A percentile compares a stretch with the other conserved stretches of the same genome.
Conservation (phyloP, 2,113 vertebrate species). For the Psophia crepitans region DNA sequence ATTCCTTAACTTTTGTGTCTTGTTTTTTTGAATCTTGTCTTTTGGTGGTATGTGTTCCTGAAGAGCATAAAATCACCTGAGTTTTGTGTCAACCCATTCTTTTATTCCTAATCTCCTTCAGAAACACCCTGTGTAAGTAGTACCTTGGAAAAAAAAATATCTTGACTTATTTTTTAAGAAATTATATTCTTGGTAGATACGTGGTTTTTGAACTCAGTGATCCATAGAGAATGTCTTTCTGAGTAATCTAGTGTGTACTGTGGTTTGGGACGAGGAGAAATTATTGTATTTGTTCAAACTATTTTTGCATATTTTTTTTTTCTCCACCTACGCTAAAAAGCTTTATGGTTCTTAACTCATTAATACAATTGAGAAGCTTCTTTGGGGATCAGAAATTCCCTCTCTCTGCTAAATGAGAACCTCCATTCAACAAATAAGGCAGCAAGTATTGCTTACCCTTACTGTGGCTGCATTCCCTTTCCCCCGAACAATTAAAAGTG, state of each 20-base stretch:
- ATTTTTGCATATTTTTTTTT: not conserved
- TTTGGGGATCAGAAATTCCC: not conserved
- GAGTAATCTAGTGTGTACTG: not conserved
- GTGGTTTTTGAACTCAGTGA: not conserved
- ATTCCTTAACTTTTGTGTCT: not conserved
- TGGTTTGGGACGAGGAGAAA: not conserved
- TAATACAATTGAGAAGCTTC: not conserved
- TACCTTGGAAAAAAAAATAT: not conserved
- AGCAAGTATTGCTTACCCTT: not conserved
- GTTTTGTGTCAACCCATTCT: not conserved
- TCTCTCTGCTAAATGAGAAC: not conserved
- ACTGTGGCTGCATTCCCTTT: slow-evolving; percentile 3
- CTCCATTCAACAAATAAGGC: not conserved
- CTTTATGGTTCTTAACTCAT: not conserved
- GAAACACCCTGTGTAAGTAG: not conserved
- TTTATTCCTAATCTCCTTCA: not conserved
- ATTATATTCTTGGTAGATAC: not conserved
- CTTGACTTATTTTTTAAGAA: not conserved
- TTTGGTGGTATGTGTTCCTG: not conserved
- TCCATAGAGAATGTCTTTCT: not conserved
- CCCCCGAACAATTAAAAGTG: slow-evolving; percentile 8
- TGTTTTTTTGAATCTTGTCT: not conserved
- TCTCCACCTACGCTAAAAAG: not conserved
- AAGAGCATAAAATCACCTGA: not conserved
- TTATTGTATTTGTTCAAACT: not conserved